Evolutionary conservation across 2,797 vertebrate genomes (phyloP).

Genomic region (Lithobates pipiens): DNA sequence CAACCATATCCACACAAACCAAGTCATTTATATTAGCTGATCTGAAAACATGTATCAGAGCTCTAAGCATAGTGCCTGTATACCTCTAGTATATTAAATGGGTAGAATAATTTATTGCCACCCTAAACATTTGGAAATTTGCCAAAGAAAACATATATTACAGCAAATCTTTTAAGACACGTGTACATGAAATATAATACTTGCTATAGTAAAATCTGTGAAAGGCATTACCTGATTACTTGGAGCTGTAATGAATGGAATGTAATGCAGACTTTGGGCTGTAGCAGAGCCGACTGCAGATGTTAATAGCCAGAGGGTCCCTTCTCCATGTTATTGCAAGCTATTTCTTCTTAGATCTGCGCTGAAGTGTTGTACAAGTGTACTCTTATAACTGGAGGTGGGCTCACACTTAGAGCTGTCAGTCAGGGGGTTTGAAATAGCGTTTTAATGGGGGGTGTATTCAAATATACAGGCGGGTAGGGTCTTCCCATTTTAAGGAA

Average conservation of each 20-base stretch:
- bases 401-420: constrained; percentile 29
- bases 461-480: constrained; percentile 14
- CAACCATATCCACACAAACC: no score
- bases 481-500: constrained; percentile 13
- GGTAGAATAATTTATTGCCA: background rate
- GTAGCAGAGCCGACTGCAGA: constrained; percentile 4
- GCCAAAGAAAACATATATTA: background rate
- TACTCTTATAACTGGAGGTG: constrained; percentile 55
- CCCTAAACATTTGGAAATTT: background rate
- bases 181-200: background rate
- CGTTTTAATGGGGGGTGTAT: constrained; percentile 13
- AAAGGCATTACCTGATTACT: constrained; percentile 36
- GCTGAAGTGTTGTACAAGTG: constrained; percentile 24
- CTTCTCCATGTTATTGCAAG: constrained; percentile 37
- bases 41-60: no score
- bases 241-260: constrained; percentile 19
- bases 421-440: constrained; percentile 28
- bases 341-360: constrained; percentile 37
- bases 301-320: constrained; percentile 40
- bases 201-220: background rate
- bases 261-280: constrained; percentile 9
- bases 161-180: background rate
- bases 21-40: no score
- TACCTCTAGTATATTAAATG: no score
- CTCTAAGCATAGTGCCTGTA: no score